Conservation (phyloP, 2,797 vertebrate species). For the Peromyscus eremicus region DNA sequence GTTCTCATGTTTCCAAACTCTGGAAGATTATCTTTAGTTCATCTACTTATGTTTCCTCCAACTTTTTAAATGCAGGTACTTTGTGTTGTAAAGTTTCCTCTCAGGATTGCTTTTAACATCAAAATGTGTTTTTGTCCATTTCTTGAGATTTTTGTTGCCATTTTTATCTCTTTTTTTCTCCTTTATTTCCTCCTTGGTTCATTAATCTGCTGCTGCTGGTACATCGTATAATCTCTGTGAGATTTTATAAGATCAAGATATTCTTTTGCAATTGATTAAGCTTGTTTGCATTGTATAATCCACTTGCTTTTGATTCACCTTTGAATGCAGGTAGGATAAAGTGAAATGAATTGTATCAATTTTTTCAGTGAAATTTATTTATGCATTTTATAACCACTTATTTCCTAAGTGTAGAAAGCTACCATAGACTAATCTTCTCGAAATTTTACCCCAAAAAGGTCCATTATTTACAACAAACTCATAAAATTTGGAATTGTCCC, state of each 20-base stretch:
- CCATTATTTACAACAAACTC: neutral
- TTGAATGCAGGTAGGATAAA: slow-evolving; percentile 36
- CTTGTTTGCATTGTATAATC: neutral
- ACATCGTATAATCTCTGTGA: neutral
- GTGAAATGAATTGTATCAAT: neutral
- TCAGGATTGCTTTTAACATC: neutral
- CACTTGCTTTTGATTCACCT: neutral
- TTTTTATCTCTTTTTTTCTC: neutral
- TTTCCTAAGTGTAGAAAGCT: neutral
- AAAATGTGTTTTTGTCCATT: neutral
- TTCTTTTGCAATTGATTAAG: neutral
- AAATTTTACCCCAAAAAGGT: neutral
- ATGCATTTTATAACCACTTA: neutral
- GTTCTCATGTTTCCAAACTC: neutral
- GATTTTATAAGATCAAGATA: neutral
- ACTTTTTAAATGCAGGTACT: neutral
- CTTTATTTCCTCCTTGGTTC: neutral
- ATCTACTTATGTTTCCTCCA: neutral
- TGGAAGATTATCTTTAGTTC: neutral
- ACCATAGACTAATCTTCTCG: neutral
- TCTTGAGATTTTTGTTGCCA: neutral
- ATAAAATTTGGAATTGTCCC: neutral
- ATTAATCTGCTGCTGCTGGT: neutral
- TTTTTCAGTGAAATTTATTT: slow-evolving; percentile 24
- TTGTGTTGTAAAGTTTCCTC: too few species aligned